A percentile compares a stretch with the other conserved stretches of the same genome.
Conservation (phyloP, 2,888 invertebrate genomes). For the Ormyrus labotus region DNA sequence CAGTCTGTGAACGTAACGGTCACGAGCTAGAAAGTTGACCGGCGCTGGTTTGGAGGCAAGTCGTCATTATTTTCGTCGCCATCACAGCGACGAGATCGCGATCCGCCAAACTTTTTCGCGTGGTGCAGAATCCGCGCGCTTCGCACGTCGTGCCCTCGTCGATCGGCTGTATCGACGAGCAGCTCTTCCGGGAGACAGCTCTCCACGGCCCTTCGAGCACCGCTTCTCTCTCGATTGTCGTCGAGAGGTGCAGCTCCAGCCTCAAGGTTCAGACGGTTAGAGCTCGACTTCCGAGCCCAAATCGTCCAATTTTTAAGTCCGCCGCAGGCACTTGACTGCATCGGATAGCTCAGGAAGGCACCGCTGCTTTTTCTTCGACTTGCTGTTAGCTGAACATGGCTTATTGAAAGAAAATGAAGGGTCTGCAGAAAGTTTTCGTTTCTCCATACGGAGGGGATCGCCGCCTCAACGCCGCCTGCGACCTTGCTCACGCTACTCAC, state of each 20-base stretch:
- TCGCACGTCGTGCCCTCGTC: constrained; percentile 77
- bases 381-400: constrained; percentile 82
- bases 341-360: no score
- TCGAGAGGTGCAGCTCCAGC: background rate
- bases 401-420: constrained; percentile 86
- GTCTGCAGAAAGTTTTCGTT: constrained; percentile 81
- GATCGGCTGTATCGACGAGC: constrained; percentile 64
- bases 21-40: no score
- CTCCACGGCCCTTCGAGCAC: background rate
- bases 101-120: constrained; percentile 54
- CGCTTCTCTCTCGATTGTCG: background rate
- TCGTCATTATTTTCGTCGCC: constrained; percentile 78
- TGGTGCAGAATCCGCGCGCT: constrained; percentile 50
- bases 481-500: background rate
- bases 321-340: no score
- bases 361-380: no score
- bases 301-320: no score
- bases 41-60: no score
- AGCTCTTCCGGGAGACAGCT: constrained; percentile 71
- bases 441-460: constrained; percentile 85
- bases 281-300: no score
- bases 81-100: constrained; percentile 81
- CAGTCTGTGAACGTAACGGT: no score
- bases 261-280: no score
- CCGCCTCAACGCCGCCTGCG: constrained; percentile 63